These are phyloP conservation scores for Holothuria scabra DNA, from an alignment of 53 echinoderm and acorn worm species.

Conservation along the genomic window DNA sequence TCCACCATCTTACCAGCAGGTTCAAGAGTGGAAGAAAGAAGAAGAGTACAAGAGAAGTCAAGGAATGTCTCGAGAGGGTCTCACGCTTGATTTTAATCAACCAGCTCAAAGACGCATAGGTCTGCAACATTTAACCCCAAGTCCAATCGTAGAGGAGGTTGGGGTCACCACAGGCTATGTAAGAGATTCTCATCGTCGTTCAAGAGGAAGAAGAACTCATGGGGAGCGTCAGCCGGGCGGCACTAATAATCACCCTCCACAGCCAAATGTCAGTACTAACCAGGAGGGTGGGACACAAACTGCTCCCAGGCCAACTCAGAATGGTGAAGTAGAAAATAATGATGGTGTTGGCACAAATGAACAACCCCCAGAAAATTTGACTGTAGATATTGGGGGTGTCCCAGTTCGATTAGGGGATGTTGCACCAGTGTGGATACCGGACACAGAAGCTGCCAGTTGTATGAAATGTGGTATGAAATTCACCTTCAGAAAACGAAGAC, in stretches of 20 bases:
- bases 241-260: not conserved
- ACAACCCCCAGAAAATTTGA: constrained; percentile 15
- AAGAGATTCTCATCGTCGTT: constrained; percentile 13
- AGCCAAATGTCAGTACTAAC: constrained; percentile 28
- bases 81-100: constrained; percentile 80
- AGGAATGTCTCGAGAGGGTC: constrained; percentile 60
- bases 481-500: constrained; percentile 94
- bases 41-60: constrained; percentile 54
- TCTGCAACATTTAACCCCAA: constrained; percentile 68
- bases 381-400: constrained; percentile 45
- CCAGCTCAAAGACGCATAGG: constrained; percentile 56
- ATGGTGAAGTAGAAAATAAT: constrained; percentile 38
- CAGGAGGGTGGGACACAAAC: not conserved
- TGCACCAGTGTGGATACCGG: constrained; percentile 96
- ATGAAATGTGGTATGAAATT: constrained; percentile 90
- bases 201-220: constrained; percentile 20
- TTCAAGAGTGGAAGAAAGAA: constrained; percentile 66
- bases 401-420: constrained; percentile 76
- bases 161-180: constrained; percentile 35
- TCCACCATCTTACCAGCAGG: constrained; percentile 91
- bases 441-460: constrained; percentile 79
- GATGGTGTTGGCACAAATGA: not conserved
- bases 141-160: constrained; percentile 72
- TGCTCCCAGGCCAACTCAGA: constrained; percentile 7
- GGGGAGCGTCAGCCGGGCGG: constrained; percentile 9